Base-by-base conservation (phyloP, 2,113 vertebrate species). In the Lutjanus erythropterus region DNA sequence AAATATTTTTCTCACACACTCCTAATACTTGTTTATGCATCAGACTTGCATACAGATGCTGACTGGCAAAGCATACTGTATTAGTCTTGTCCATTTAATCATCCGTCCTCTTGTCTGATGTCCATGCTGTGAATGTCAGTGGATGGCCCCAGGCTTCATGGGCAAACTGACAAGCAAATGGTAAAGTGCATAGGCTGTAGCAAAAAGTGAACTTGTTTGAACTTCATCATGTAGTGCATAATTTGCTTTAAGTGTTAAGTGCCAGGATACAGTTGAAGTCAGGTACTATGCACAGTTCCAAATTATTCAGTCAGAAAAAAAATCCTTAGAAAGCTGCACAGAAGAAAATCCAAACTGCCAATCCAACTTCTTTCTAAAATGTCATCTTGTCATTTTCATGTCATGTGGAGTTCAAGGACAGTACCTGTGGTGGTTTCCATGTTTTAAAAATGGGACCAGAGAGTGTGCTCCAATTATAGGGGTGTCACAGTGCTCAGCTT, bases 1-100 rank as follows among this genome's bases (percentile, higher is more conserved):
- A 49, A 37, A 66, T 9, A 3, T 56, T 29, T 71, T 55, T 49
- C 39, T 59, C 52, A 60, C 33, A 3, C 19, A 25, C 10, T 29
- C 23, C 16, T 18, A n/a, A n/a, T 50, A 15, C 50, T 79, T 46
- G n/a, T 62, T 5, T 42, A 53, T 60, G 23, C 19, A 41, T 52
- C 53, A 72, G 14, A 67, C 25, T 21, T 69, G n/a, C 27, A 44
- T 18, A 25, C 49, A 78, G 33, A 69, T 35, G 39, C 23, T 29
- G 62, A 69, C 23, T 11, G 15, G 23, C 59, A 78, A 64, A 41
- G 25, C 47, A 42, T 37, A 62, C 75, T 37, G n/a, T 37, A 7
- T 61, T 80, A 10, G 35, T 62, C 44, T 46, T 60, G 66, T 83
- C n/a, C 35, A 2, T 78, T 37, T 53, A 59, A 52, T 42, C 6